These are phyloP conservation scores for Lepidocyrtinus sp. DNA, from an alignment of 2,888 invertebrate genomes.

Conservation along the genomic window DNA sequence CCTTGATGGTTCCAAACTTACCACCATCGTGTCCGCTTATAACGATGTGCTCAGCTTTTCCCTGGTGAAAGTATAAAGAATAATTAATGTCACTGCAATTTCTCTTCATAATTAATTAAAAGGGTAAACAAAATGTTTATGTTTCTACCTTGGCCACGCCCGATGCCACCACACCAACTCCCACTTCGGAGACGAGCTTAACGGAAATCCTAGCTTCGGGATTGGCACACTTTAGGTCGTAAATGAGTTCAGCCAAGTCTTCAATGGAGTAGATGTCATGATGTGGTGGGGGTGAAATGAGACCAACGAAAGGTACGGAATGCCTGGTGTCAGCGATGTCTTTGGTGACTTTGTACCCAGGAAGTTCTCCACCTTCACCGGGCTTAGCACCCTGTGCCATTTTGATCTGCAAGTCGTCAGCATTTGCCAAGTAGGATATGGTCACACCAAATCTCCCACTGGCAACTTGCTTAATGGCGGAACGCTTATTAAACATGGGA, in stretches of 20 bases:
- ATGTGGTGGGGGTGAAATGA: conserved; percentile 99
- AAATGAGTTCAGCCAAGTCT: conserved; percentile 97
- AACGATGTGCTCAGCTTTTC: conserved; percentile 98
- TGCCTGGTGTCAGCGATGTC: conserved; percentile 96
- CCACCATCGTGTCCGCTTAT: conserved; percentile 99
- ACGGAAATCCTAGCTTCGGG: conserved; percentile 96
- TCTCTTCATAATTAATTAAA: background rate
- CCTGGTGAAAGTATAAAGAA: conserved; percentile 75
- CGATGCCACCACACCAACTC: conserved; percentile 98
- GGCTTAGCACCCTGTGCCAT: conserved; percentile 99
- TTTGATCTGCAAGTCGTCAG: conserved; percentile 99
- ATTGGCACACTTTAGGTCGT: conserved; percentile 93
- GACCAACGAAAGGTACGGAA: conserved; percentile 92
- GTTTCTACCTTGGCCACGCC: conserved; percentile 91
- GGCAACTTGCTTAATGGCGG: conserved; percentile 99
- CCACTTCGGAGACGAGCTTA: conserved; percentile 98
- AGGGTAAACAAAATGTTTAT: background rate
- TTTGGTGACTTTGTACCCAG: conserved; percentile 82
- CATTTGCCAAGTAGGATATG: conserved; percentile 95
- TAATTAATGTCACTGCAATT: conserved; percentile 26
- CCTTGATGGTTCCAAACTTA: too few species aligned
- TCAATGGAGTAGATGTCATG: conserved; percentile 99
- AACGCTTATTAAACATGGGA: conserved; percentile 86
- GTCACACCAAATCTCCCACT: conserved; percentile 96
- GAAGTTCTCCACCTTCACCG: conserved; percentile 83